These are phyloP conservation scores for Metalampra italica DNA, from an alignment of 2,888 invertebrate species.

Conservation along the genomic window DNA sequence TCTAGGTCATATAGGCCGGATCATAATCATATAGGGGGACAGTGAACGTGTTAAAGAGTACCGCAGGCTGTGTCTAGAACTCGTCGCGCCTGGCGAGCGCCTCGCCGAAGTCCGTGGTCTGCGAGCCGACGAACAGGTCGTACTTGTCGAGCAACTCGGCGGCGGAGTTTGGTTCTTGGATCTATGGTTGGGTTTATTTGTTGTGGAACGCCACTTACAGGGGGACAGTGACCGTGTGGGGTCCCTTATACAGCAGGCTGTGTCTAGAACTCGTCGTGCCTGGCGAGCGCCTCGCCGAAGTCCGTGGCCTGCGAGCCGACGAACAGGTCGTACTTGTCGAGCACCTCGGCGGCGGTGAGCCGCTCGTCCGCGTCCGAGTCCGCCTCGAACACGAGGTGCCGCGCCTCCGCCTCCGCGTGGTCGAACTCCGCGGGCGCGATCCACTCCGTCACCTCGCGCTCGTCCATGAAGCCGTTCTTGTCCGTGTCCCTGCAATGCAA, in stretches of 20 bases:
- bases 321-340: conserved; percentile 97
- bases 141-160: conserved; percentile 96
- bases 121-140: conserved; percentile 98
- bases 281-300: conserved; percentile 96
- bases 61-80: no score
- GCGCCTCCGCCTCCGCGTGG: conserved; percentile 97
- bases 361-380: conserved; percentile 95
- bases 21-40: no score
- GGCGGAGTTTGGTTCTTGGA: no score
- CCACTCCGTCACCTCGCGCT: conserved; percentile 94
- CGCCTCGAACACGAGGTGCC: conserved; percentile 96
- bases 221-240: no score
- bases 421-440: conserved; percentile 97
- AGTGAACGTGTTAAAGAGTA: no score
- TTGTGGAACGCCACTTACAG: no score
- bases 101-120: conserved; percentile 99
- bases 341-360: conserved; percentile 92
- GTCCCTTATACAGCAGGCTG: no score
- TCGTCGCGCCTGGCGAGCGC: conserved; percentile 97
- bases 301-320: conserved; percentile 99
- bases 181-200: no score
- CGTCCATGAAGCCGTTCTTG: conserved; percentile 94
- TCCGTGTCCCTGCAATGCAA: conserved; percentile 82
- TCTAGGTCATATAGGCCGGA: no score
- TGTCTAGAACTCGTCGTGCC: conserved; percentile 97